Percentiles rank a stretch among this genome's conserved stretches.
Evolutionary conservation across 2,888 invertebrate species (phyloP).

Genomic region (Sesia apiformis): DNA sequence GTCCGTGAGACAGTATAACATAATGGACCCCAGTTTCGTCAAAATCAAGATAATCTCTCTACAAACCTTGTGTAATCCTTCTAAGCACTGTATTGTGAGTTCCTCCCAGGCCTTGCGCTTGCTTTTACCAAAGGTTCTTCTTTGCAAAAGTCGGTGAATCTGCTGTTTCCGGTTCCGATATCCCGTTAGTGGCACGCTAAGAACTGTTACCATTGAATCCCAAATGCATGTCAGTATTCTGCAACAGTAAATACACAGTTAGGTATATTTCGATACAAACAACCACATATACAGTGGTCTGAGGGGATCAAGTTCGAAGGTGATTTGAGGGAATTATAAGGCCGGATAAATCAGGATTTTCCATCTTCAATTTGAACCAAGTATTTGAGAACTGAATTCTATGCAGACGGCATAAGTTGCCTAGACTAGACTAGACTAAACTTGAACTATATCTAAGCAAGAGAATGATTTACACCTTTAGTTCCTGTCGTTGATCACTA

Average conservation of each 20-base stretch:
- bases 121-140: constrained; percentile 58
- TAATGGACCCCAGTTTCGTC: too few species aligned
- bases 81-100: constrained; percentile 88
- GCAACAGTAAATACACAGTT: constrained; percentile 12
- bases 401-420: too few species aligned
- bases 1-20: too few species aligned
- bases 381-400: too few species aligned
- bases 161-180: constrained; percentile 52
- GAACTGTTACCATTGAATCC: constrained; percentile 91
- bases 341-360: not conserved
- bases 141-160: constrained; percentile 70
- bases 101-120: constrained; percentile 77
- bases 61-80: constrained; percentile 88
- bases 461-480: too few species aligned
- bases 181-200: constrained; percentile 84
- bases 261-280: not conserved
- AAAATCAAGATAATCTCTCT: not conserved
- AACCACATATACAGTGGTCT: too few species aligned
- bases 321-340: not conserved
- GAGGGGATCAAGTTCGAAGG: too few species aligned
- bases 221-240: constrained; percentile 92
- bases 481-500: too few species aligned
- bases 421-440: too few species aligned
- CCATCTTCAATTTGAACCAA: too few species aligned
- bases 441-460: too few species aligned